phyloP scores from a whole-genome alignment of 1,140 invertebrate genomes.

The Adelges cooleyi region DNA sequence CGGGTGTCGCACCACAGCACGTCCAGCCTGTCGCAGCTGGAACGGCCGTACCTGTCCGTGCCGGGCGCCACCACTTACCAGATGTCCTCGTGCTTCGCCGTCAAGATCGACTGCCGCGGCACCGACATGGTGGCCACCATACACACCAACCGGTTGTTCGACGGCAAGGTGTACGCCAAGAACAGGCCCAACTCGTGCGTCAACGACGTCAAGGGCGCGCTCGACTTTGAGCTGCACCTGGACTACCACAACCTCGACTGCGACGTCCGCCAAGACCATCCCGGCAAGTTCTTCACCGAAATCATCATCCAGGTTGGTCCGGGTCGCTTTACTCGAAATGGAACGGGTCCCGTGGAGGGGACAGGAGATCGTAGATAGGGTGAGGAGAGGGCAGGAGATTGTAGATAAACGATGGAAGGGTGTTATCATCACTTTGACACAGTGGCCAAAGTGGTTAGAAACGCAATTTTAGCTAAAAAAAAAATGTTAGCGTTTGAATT shows the following conservation, averaged over 20 bases:
- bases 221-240: conserved; percentile 40
- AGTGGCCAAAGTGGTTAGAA: too few relatives aligned
- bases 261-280: conserved; percentile 39
- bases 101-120: conserved; percentile 42
- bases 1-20: conserved; percentile 43
- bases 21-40: conserved; percentile 39
- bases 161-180: conserved; percentile 45
- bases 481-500: too few relatives aligned
- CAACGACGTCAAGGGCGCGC: conserved; percentile 38
- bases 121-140: conserved; percentile 43
- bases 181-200: conserved; percentile 43
- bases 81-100: conserved; percentile 44
- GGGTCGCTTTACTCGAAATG: too few relatives aligned
- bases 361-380: too few relatives aligned
- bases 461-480: too few relatives aligned
- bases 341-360: too few relatives aligned
- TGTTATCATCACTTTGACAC: too few relatives aligned
- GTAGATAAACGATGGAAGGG: too few relatives aligned
- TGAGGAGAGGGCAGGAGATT: too few relatives aligned
- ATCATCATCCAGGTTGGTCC: conserved; percentile 36
- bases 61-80: conserved; percentile 42
- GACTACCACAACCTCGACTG: conserved; percentile 40
- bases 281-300: conserved; percentile 39
- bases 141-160: conserved; percentile 44
- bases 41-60: conserved; percentile 42